Evolutionary conservation across 2,113 vertebrate genomes (phyloP), one percentile per base, ranked within the genome.

Genomic region (Thalassarche chlororhynchos): DNA sequence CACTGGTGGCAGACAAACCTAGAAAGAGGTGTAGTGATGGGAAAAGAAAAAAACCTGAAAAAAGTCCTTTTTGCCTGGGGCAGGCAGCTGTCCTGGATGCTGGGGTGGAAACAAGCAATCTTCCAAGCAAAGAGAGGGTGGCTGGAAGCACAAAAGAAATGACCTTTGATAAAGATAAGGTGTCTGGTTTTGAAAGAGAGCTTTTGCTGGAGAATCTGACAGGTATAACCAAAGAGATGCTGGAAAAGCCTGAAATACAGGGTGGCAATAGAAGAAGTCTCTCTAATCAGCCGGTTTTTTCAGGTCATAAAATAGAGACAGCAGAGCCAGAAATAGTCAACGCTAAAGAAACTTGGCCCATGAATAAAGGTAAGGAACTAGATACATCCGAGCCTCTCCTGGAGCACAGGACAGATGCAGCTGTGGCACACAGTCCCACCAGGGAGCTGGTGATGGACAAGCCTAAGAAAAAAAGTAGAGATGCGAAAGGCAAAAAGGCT

Each of bases 21-120:
- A 95, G 98, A 32, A 98, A 98, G 49, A 98, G 96, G 68, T 40
- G 87, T 55, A 98, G 87, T 17, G 97, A 98, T 32, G 96, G 98
- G 74, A 98, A 87, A 28, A 97, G 84, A 42, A 98, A 97, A 55
- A 84, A 86, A 12, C 5, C 76, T 26, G 97, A 94, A 15, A 95
- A 17, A 31, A 76, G 70, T n/a, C 86, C 78, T 38, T 40, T 38
- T 38, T 38, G 38, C 38, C 38, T 13, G 2, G 69, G 92, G 40
- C 84, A 91, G 82, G 38, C 65, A 17, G 49, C 76, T 69, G 46
- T 10, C 32, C 40, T 24, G 57, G 97, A 68, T 8, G 42, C 82
- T 23, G 87, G 64, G 46, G 62, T 68, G 51, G 92, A 88, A 9
- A 12, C 4, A 17, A 32, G n/a, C 34, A 17, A 1, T 19, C 17